Conservation (phyloP, 2,888 invertebrate species). For the Prenolepis imparis region DNA sequence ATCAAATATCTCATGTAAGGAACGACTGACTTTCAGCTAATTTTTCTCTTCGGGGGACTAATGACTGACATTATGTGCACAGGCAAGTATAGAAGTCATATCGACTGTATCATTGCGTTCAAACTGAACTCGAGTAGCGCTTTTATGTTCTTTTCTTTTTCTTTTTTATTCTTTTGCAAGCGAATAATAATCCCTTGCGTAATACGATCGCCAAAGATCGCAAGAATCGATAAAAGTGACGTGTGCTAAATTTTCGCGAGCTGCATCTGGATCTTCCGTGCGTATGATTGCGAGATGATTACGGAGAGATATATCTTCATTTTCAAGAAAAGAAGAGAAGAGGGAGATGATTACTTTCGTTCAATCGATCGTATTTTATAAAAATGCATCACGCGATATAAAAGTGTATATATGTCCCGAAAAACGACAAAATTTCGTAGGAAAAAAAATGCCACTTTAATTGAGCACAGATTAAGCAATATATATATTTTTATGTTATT, state of each 20-base stretch:
- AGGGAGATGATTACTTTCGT: background rate
- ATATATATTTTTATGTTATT: background rate
- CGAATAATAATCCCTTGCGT: conserved; percentile 28
- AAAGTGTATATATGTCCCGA: background rate
- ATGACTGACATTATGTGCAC: conserved; percentile 32
- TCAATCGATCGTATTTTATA: background rate
- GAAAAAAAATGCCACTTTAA: background rate
- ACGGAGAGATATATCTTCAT: background rate
- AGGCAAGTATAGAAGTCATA: background rate
- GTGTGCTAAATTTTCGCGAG: background rate
- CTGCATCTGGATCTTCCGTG: conserved; percentile 12
- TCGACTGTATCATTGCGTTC: conserved; percentile 17
- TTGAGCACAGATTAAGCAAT: background rate
- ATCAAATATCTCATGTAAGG: conserved; percentile 22
- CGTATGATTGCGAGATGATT: conserved; percentile 5
- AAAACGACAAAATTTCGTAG: background rate
- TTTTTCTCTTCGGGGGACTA: conserved; percentile 24
- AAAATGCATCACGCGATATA: background rate
- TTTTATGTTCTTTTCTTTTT: background rate
- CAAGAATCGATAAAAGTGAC: conserved; percentile 17
- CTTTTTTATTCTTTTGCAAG: conserved; percentile 15
- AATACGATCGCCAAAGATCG: conserved; percentile 13
- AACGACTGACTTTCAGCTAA: conserved; percentile 22
- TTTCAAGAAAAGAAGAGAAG: background rate
- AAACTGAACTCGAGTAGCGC: conserved; percentile 4